phyloP scores from a whole-genome alignment of 35 echinoderm and acorn worm species.

The Ophiothrix spiculata region DNA sequence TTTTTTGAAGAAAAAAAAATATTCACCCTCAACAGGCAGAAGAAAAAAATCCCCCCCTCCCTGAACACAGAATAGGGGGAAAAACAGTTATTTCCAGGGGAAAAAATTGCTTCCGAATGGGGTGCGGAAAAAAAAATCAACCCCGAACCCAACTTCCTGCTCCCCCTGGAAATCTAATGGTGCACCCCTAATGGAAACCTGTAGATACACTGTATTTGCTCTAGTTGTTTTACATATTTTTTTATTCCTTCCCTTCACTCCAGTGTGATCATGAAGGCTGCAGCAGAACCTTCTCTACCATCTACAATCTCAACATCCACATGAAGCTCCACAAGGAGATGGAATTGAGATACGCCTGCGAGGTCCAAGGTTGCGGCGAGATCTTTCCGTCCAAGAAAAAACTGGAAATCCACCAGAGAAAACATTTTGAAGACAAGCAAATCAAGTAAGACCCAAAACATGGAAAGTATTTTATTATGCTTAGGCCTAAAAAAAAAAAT shows the following conservation, averaged over 20 bases:
- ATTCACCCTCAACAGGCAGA: too few species aligned
- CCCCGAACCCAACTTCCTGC: too few species aligned
- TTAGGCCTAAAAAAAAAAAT: too few species aligned
- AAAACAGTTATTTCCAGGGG: too few species aligned
- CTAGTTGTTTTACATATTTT: not conserved
- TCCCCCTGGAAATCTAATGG: too few species aligned
- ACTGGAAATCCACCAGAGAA: conserved; percentile 75
- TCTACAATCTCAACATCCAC: conserved; percentile 92
- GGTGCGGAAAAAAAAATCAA: too few species aligned
- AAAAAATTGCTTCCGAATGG: too few species aligned
- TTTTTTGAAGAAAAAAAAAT: too few species aligned
- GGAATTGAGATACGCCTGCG: conserved; percentile 39
- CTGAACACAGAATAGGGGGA: too few species aligned
- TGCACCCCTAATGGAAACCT: too few species aligned
- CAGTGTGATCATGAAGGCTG: conserved; percentile 73
- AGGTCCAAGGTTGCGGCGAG: conserved; percentile 66
- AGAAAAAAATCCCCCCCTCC: too few species aligned
- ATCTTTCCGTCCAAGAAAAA: conserved; percentile 65
- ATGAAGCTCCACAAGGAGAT: conserved; percentile 65
- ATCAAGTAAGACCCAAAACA: conserved; percentile 77
- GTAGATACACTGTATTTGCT: not conserved
- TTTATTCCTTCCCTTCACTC: conserved; percentile 16
- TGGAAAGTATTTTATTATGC: too few species aligned
- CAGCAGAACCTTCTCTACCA: conserved; percentile 59
- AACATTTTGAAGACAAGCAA: conserved; percentile 79